phyloP scores from a whole-genome alignment of 2,797 vertebrate genomes.

The Anabacerthia variegaticeps region DNA sequence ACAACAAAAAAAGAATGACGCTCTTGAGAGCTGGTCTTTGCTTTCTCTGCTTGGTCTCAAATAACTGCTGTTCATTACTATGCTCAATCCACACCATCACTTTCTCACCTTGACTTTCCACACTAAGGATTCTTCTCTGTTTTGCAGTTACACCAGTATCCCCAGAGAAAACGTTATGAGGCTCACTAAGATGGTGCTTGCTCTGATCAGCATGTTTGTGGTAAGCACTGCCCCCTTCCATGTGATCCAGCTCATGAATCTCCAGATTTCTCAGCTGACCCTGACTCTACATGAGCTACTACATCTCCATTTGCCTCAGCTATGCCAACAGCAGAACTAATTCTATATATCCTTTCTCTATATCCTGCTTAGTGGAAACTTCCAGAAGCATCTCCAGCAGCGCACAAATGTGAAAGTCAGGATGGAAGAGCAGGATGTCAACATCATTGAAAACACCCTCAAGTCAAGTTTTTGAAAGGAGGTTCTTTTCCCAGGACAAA shows the following conservation, averaged over 20 bases:
- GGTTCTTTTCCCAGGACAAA: not conserved
- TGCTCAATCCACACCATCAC: not conserved
- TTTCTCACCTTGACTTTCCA: not conserved
- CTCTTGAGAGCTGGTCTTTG: not conserved
- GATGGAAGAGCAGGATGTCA: conserved; percentile 16
- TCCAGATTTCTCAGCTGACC: conserved; percentile 50
- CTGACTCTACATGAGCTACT: conserved; percentile 68
- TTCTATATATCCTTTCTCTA: conserved; percentile 65
- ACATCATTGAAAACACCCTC: conserved; percentile 22
- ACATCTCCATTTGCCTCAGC: conserved; percentile 73
- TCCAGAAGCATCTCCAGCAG: conserved; percentile 49
- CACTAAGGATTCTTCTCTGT: not conserved
- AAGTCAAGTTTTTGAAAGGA: conserved; percentile 39
- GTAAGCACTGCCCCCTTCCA: conserved; percentile 69
- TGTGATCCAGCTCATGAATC: conserved; percentile 69
- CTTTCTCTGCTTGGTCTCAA: not conserved
- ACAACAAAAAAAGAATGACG: not conserved
- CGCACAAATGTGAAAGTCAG: not conserved
- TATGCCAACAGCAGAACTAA: conserved; percentile 73
- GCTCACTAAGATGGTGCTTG: conserved; percentile 69
- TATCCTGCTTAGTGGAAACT: conserved; percentile 73
- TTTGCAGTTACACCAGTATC: conserved; percentile 58
- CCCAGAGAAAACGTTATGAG: conserved; percentile 63
- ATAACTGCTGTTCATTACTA: not conserved
- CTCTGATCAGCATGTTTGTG: conserved; percentile 59